Base-by-base conservation (phyloP, 2,888 invertebrate species). In the Trichacis sp. region DNA sequence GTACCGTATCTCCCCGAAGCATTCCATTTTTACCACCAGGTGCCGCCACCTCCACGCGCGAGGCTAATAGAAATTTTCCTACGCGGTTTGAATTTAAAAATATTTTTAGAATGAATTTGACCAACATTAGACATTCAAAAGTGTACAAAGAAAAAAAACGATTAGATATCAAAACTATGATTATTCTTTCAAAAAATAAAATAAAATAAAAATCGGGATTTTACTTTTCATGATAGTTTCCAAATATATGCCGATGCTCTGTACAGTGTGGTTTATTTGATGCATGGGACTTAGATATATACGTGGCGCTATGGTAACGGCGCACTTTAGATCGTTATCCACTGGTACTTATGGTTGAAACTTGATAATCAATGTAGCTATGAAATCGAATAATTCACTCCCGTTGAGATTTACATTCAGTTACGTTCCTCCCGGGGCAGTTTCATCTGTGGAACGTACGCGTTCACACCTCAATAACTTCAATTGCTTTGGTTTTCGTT, bases 361-460 rank as follows among this genome's bases (percentile, higher is more conserved):
- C 62, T 62, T 55, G 62, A 62, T 62, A 56, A 62, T 56, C 62
- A 62, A 61, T 61, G 54, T 61, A 51, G 55, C 50, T 61, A 55
- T 54, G 61, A 55, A 57, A 62, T 62, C 48, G 56, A 43, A 36
- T 62, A 57, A 62, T 62, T 62, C 56, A 62, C 53, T 51, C 48
- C 29, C 38, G 56, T 43, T 53, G 48, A 49, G 56, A 62, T 52
- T 20, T 42, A 38, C 43, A 43, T 38, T 43, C 49, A 40, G 56
- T 33, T 48, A 57, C 46, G 47, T 47, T 48, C 53, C 52, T 53
- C 62, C 43, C 51, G 55, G 56, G 62, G 24, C 45, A 51, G 55
- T 57, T 56, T 17, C 43, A 43, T 56, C 33, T 51, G 24, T 42
- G 18, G n/a, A 20, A 38, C 45, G 50, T 61, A 53, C 45, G 53